A percentile compares a stretch with the other conserved stretches of the same genome.
phyloP scores from a whole-genome alignment of 2,797 vertebrate genomes.

The Malacoraja senta region DNA sequence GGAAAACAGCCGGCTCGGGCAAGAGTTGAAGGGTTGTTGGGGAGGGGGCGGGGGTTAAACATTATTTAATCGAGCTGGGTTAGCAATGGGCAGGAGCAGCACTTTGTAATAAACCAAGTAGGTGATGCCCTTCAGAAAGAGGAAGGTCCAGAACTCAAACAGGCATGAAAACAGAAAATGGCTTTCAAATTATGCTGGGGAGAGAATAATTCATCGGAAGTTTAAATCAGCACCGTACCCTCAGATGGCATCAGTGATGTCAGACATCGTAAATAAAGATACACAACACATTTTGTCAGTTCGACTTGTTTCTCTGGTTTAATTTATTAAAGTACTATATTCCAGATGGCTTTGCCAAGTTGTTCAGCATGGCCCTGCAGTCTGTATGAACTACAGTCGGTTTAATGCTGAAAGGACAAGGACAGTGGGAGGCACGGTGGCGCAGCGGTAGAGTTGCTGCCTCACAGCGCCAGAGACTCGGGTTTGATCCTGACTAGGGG shows the following conservation, averaged over 20 bases:
- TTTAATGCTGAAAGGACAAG: background rate
- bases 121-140: constrained; percentile 17
- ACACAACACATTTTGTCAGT: constrained; percentile 5
- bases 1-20: too few species aligned
- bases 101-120: background rate
- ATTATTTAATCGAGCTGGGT: background rate
- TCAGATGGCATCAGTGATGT: constrained; percentile 22
- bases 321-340: constrained; percentile 5
- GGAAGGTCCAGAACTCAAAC: background rate
- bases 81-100: background rate
- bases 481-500: too few species aligned
- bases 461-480: too few species aligned
- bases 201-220: background rate
- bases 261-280: background rate
- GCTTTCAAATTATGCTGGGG: background rate
- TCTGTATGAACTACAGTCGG: too few species aligned
- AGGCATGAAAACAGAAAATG: constrained; percentile 30
- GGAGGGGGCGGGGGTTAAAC: background rate
- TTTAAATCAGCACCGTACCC: constrained; percentile 15
- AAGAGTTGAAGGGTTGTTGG: too few species aligned
- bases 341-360: constrained; percentile 3
- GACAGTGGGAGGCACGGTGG: background rate
- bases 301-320: background rate
- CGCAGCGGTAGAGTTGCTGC: too few species aligned
- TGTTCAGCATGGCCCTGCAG: background rate